Evolutionary conservation across 2,888 invertebrate species (phyloP).

Genomic region (Microctonus aethiopoides): DNA sequence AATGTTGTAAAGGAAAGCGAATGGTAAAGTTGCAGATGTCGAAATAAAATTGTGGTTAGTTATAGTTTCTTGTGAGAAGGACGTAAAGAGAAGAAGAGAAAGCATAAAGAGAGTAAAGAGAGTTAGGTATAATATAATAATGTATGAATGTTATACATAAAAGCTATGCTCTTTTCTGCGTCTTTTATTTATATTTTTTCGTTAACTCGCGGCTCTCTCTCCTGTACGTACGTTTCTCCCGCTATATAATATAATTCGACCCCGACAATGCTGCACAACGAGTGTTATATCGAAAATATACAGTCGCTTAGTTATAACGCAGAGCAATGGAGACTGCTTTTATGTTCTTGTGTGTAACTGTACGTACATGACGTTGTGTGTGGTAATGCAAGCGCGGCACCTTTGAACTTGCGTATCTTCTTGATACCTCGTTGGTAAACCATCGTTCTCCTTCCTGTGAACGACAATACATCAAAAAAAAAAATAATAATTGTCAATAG

Average conservation of each 20-base stretch:
- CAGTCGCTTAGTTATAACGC: slow-evolving; percentile 31
- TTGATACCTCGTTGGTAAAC: slow-evolving; percentile 35
- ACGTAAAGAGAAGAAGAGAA: not conserved
- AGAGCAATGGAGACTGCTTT: not conserved
- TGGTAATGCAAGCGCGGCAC: slow-evolving; percentile 39
- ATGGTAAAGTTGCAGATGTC: not conserved
- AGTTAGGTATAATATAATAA: no score
- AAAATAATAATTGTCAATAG: not conserved
- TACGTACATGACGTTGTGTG: slow-evolving; percentile 22
- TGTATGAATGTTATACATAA: not conserved
- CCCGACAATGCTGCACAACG: not conserved
- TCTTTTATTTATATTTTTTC: not conserved
- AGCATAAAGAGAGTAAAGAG: not conserved
- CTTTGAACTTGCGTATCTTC: slow-evolving; percentile 45
- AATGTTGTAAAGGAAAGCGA: slow-evolving; percentile 34
- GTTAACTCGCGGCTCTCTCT: not conserved
- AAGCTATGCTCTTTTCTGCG: not conserved
- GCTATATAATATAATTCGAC: no score
- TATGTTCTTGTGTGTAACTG: not conserved
- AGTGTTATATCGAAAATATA: slow-evolving; percentile 18
- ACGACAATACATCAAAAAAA: not conserved
- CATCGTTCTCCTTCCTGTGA: slow-evolving; percentile 25
- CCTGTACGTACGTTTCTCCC: not conserved
- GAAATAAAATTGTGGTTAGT: slow-evolving; percentile 38
- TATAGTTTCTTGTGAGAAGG: slow-evolving; percentile 33